Conservation (phyloP, 2,888 invertebrate genomes). For the Stictocephala bisonia region DNA sequence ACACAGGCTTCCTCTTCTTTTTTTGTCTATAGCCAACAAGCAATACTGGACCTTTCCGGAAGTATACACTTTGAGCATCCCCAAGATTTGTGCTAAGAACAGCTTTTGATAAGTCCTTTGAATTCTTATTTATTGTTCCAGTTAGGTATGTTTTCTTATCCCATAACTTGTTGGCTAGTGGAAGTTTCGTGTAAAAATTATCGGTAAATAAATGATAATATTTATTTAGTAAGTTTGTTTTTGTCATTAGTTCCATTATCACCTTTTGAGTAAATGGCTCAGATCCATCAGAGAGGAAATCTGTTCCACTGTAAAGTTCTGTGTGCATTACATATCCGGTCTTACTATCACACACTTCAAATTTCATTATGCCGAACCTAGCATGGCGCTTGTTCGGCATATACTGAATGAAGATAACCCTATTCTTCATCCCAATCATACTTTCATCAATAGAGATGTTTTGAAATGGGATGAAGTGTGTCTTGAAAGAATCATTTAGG, state of each 20-base stretch:
- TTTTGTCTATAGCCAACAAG: not conserved
- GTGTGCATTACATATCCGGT: not conserved
- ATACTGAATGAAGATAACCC: conserved; percentile 18
- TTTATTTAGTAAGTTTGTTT: conserved; percentile 3
- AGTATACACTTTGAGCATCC: not conserved
- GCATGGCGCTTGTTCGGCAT: conserved; percentile 14
- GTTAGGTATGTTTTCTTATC: conserved; percentile 1
- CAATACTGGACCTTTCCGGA: not conserved
- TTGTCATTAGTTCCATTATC: no score
- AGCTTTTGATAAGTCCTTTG: not conserved
- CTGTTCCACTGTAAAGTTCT: conserved; percentile 1
- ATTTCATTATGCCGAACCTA: not conserved
- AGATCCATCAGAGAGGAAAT: no score
- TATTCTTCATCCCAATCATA: conserved; percentile 17
- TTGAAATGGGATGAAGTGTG: no score
- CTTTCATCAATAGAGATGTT: conserved; percentile 12
- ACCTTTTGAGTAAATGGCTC: no score
- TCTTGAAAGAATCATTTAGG: no score
- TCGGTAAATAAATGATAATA: conserved; percentile 26
- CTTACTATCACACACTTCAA: conserved; percentile 7
- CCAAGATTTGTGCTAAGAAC: not conserved
- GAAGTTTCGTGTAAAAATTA: conserved; percentile 30
- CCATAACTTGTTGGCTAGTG: not conserved
- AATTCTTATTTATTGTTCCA: not conserved
- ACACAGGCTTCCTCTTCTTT: not conserved